Evolutionary conservation across 2,797 vertebrate genomes (phyloP).

Genomic region (Schizothorax lantsangensis): DNA sequence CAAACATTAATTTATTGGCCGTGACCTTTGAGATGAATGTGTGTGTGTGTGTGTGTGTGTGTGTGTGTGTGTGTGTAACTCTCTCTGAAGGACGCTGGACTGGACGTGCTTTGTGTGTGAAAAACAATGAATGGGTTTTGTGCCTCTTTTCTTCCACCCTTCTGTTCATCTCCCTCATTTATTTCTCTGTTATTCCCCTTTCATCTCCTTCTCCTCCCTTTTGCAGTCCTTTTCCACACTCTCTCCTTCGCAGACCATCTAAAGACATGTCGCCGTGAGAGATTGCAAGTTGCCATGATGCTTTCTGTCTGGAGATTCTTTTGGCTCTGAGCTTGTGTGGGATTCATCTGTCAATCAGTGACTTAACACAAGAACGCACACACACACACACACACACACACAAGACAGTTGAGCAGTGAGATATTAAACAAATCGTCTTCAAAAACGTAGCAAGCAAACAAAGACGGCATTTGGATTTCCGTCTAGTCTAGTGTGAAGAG

Average conservation of each 20-base stretch:
- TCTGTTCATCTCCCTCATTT: constrained; percentile 25
- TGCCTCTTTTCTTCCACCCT: constrained; percentile 48
- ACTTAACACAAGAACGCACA: constrained; percentile 23
- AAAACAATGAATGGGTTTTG: constrained; percentile 73
- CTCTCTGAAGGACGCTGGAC: constrained; percentile 72
- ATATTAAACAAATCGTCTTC: constrained; percentile 14
- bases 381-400: constrained; percentile 10
- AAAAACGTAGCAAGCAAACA: constrained; percentile 17
- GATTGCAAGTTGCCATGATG: constrained; percentile 66
- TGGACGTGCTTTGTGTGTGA: constrained; percentile 68
- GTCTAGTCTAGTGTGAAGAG: constrained; percentile 16
- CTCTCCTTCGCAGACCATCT: constrained; percentile 40
- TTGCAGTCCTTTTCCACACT: constrained; percentile 6
- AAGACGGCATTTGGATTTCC: constrained; percentile 7
- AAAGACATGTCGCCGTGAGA: constrained; percentile 59
- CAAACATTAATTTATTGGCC: too few species aligned
- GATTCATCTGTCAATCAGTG: constrained; percentile 60
- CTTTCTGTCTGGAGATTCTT: constrained; percentile 48
- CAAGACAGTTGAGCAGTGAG: constrained; percentile 7
- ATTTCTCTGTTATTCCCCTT: constrained; percentile 30
- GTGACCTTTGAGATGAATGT: constrained; percentile 49
- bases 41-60: constrained; percentile 44
- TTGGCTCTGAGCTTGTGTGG: constrained; percentile 38
- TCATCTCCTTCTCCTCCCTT: neutral
- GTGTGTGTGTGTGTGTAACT: constrained; percentile 43